Evolutionary conservation across 2,888 invertebrate species (phyloP), one percentile per base, ranked within the genome.

Genomic region (Notocelia uddmanniana): DNA sequence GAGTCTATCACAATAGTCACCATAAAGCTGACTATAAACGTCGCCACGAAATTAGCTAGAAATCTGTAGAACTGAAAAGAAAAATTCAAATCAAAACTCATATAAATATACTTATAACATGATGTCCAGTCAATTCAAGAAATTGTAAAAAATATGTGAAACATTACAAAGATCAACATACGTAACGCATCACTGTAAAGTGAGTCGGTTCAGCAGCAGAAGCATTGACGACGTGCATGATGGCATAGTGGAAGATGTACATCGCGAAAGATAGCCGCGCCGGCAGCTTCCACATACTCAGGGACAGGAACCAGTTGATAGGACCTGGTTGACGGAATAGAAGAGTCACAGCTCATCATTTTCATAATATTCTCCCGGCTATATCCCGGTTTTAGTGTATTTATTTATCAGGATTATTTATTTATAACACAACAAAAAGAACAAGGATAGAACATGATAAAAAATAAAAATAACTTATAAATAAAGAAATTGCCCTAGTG

Each of bases 201-300:
- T 81, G 81, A 0, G 77, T 72, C 0, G 86, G 85, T 0, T 80
- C 72, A 0, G 85, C 18, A 0, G 62, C 62, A 50, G 81, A 79
- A 0, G 81, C 76, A 57, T 83, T 83, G 2, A 83, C 75, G 2
- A 85, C 37, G n/a, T 81, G 80, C 67, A 84, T 84, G 0, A 94
- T 74, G 0, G 89, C 83, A 19, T 89, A 87, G 76, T 95, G 95
- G 0, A 93, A 83, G 3, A 95, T 73, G 74, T 94, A 95, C 88
- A 95, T 94, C 2, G 94, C 93, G 69, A 94, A 95, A 0, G 94
- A 94, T 1, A 95, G 80, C 54, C 94, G 89, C 23, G 92, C 89
- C 3, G 94, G 80, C 2, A 94, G 80, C 78, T 94, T 92, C 88
- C 94, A 95, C 59, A 93, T 78, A 18, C 84, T 82, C 0, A 91